A percentile compares a stretch with the other conserved stretches of the same genome.
Conservation (phyloP, 2,888 invertebrate genomes). For the Zaprionus bogoriensis region DNA sequence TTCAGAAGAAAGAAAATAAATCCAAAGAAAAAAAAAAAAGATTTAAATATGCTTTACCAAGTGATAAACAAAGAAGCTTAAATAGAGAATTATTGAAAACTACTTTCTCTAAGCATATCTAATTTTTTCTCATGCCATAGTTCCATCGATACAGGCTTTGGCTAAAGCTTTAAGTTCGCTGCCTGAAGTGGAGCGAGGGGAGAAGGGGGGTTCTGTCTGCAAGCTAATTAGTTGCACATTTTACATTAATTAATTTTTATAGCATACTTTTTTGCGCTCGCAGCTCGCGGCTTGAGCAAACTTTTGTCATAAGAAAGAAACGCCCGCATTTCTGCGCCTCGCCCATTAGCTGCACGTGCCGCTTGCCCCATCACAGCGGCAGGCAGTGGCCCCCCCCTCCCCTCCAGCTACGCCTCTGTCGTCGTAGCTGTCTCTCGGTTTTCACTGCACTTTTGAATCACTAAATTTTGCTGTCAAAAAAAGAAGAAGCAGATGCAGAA, state of each 20-base stretch:
- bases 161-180: not conserved
- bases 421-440: not conserved
- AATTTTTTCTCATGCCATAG: too few species aligned
- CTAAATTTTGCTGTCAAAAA: conserved; percentile 36
- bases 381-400: not conserved
- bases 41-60: too few species aligned
- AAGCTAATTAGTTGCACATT: conserved; percentile 76
- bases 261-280: conserved; percentile 53
- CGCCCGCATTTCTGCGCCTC: conserved; percentile 47
- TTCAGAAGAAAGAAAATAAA: too few species aligned
- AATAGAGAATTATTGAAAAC: too few species aligned
- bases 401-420: not conserved
- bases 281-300: conserved; percentile 45
- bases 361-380: conserved; percentile 37
- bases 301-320: conserved; percentile 75
- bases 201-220: conserved; percentile 4
- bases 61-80: too few species aligned
- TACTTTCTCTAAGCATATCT: not conserved
- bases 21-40: too few species aligned
- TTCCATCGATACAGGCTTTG: too few species aligned
- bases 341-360: conserved; percentile 67
- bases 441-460: conserved; percentile 50
- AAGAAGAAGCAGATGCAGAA: not conserved
- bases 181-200: not conserved
- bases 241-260: conserved; percentile 77